Conservation (phyloP, 2,113 vertebrate species). For the Bucco capensis region DNA sequence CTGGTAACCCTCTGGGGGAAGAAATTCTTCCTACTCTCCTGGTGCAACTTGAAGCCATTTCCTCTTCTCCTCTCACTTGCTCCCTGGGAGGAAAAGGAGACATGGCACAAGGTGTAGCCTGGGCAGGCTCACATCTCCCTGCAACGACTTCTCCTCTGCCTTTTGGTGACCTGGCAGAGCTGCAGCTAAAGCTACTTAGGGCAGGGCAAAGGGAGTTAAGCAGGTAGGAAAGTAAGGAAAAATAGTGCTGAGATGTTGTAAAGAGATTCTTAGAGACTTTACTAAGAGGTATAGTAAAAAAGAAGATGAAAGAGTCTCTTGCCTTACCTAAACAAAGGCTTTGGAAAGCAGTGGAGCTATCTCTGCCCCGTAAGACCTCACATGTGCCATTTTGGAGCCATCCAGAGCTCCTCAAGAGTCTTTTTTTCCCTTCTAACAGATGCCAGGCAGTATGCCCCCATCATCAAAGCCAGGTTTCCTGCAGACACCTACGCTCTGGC, state of each 20-base stretch:
- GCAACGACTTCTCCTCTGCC: neutral
- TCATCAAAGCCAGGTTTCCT: constrained; percentile 89
- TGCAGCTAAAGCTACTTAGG: neutral
- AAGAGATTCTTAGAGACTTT: neutral
- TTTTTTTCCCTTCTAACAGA: constrained; percentile 64
- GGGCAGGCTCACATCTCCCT: neutral
- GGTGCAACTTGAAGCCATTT: too few species aligned
- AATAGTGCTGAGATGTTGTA: neutral
- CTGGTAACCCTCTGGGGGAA: too few species aligned
- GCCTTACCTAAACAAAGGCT: neutral
- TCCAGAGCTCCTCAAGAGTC: neutral
- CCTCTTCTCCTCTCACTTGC: too few species aligned
- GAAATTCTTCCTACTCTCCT: too few species aligned
- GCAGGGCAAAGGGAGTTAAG: neutral
- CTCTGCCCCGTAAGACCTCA: neutral
- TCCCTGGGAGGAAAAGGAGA: neutral
- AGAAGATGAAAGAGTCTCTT: neutral
- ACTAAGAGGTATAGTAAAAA: neutral
- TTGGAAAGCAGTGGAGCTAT: accelerated
- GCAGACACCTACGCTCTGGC: constrained; percentile 90
- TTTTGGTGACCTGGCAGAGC: neutral
- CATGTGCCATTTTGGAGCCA: accelerated
- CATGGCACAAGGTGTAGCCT: neutral
- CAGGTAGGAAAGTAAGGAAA: neutral
- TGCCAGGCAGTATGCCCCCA: constrained; percentile 81